phyloP scores from a whole-genome alignment of 2,113 vertebrate genomes.

The Halichoeres trimaculatus region DNA sequence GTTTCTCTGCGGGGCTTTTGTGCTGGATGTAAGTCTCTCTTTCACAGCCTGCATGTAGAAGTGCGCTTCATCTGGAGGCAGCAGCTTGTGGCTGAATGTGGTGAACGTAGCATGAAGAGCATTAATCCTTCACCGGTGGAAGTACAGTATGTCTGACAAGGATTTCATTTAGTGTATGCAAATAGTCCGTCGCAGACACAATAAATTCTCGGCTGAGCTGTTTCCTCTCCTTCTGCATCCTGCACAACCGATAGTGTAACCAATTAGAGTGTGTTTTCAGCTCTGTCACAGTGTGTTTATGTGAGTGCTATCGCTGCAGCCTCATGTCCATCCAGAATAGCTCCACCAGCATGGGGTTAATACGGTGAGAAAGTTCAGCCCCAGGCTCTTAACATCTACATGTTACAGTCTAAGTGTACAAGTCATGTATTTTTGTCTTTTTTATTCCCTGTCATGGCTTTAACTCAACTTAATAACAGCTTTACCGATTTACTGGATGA shows the following conservation, averaged over 20 bases:
- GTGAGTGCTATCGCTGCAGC: neutral
- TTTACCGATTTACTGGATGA: neutral
- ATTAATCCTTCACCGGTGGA: slow-evolving; percentile 67
- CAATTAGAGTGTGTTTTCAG: slow-evolving; percentile 59
- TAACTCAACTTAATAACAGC: neutral
- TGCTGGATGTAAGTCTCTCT: slow-evolving; percentile 26
- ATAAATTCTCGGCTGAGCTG: slow-evolving; percentile 48
- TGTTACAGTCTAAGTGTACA: neutral
- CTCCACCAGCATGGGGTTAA: slow-evolving; percentile 5
- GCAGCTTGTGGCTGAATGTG: slow-evolving; percentile 63
- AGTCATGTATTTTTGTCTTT: slow-evolving; percentile 4
- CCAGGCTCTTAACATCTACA: slow-evolving; percentile 14
- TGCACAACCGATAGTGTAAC: slow-evolving; percentile 46
- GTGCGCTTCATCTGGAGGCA: slow-evolving; percentile 39
- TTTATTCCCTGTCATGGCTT: neutral
- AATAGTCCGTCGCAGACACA: slow-evolving; percentile 62
- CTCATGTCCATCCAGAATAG: neutral
- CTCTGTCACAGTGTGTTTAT: slow-evolving; percentile 22
- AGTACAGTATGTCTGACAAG: slow-evolving; percentile 66
- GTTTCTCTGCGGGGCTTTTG: slow-evolving; percentile 51
- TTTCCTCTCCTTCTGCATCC: slow-evolving; percentile 26
- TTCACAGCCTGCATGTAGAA: slow-evolving; percentile 24
- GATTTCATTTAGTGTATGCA: slow-evolving; percentile 77
- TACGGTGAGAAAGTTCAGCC: neutral
- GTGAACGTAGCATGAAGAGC: slow-evolving; percentile 67